A percentile compares a stretch with the other conserved stretches of the same genome.
phyloP scores from a whole-genome alignment of 2,888 invertebrate genomes.

The Mallateleia sp. region DNA sequence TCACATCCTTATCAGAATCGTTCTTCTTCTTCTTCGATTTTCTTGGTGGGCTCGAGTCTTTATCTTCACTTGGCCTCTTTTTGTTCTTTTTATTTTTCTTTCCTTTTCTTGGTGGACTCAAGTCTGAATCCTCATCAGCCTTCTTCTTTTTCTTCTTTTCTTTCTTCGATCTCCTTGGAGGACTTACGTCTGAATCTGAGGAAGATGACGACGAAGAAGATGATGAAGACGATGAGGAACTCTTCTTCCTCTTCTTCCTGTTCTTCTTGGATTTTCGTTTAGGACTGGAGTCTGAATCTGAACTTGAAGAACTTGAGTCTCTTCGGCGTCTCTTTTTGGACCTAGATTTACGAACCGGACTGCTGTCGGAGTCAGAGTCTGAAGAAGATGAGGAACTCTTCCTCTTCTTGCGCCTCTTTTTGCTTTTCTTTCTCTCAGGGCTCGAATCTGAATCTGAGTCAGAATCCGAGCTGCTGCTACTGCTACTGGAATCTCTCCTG shows the following conservation, averaged over 20 bases:
- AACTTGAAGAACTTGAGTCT: slow-evolving; percentile 83
- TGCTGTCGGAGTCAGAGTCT: slow-evolving; percentile 63
- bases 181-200: slow-evolving; percentile 83
- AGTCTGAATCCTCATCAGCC: slow-evolving; percentile 85
- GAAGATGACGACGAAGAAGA: slow-evolving; percentile 75
- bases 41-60: too few relatives aligned
- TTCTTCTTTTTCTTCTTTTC: slow-evolving; percentile 41
- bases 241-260: slow-evolving; percentile 7
- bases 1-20: slow-evolving; percentile 29
- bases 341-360: slow-evolving; percentile 42
- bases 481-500: slow-evolving; percentile 68
- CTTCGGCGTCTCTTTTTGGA: slow-evolving; percentile 58
- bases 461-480: slow-evolving; percentile 64
- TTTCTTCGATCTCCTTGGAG: slow-evolving; percentile 69
- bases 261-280: slow-evolving; percentile 71
- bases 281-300: slow-evolving; percentile 86
- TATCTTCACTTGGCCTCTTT: slow-evolving; percentile 78
- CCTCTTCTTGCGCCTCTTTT: slow-evolving; percentile 63
- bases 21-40: too few relatives aligned
- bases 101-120: slow-evolving; percentile 69
- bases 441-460: slow-evolving; percentile 81
- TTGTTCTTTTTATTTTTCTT: slow-evolving; percentile 34
- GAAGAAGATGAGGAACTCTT: slow-evolving; percentile 47
- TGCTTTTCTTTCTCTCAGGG: slow-evolving; percentile 86
- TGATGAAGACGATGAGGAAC: slow-evolving; percentile 15